These are phyloP conservation scores for Porphyrio hochstetteri DNA, from an alignment of 2,113 vertebrate species.

Conservation along the genomic window DNA sequence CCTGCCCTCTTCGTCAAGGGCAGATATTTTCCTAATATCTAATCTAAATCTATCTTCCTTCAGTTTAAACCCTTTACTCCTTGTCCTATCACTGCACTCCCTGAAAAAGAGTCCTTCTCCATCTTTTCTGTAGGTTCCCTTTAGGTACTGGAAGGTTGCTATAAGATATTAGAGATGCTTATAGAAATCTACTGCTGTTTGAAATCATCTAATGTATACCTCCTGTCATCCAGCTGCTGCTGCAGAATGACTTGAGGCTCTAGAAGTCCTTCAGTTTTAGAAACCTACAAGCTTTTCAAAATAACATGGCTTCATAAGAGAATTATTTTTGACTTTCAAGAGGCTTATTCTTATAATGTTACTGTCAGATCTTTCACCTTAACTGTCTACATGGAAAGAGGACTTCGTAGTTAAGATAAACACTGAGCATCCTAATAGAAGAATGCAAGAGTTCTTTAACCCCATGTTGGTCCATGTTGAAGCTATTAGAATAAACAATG, in stretches of 20 bases:
- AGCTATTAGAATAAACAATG: not conserved
- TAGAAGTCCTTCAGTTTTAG: not conserved
- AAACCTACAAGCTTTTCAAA: not conserved
- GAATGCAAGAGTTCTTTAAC: not conserved
- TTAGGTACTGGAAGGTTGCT: too few relatives aligned
- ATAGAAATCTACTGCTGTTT: not conserved
- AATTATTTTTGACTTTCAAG: not conserved
- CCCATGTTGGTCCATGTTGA: rapidly evolving
- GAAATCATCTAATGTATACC: not conserved
- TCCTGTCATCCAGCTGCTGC: not conserved
- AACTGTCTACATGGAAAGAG: not conserved
- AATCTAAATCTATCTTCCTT: too few relatives aligned
- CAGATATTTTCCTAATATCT: too few relatives aligned
- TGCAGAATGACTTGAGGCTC: not conserved
- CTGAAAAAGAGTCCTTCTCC: too few relatives aligned
- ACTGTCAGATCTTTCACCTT: not conserved
- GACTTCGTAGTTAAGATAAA: not conserved
- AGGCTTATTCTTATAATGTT: not conserved
- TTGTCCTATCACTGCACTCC: too few relatives aligned
- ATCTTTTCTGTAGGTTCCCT: too few relatives aligned
- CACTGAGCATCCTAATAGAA: not conserved
- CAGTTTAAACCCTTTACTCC: too few relatives aligned
- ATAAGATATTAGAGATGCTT: not conserved
- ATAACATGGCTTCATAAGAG: not conserved
- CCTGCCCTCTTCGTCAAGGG: too few relatives aligned